Conservation (phyloP, 2,797 vertebrate genomes). For the Tenualosa ilisha region DNA sequence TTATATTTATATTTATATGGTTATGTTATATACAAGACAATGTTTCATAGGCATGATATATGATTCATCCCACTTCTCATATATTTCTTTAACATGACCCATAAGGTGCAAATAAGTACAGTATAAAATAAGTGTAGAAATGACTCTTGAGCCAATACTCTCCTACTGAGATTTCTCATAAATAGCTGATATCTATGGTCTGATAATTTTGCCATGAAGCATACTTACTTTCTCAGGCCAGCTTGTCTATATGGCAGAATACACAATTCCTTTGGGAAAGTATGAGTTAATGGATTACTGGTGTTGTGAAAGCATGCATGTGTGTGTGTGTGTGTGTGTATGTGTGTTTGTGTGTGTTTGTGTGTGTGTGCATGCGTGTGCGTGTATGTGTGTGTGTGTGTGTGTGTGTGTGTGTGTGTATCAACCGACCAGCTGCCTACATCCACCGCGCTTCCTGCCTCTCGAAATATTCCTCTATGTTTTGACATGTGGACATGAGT, state of each 20-base stretch:
- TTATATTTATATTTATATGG: background rate
- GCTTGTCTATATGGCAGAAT: too few species aligned
- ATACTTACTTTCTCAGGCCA: background rate
- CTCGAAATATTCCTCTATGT: conserved; percentile 25
- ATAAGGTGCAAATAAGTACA: background rate
- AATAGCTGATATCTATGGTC: background rate
- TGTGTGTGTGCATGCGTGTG: background rate
- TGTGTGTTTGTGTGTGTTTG: background rate
- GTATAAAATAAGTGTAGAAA: too few species aligned
- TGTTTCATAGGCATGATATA: background rate
- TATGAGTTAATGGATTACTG: background rate
- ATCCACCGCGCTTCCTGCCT: conserved; percentile 30
- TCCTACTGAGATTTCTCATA: background rate
- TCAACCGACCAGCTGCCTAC: conserved; percentile 21
- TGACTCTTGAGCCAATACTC: background rate
- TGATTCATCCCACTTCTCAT: too few species aligned
- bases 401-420: background rate
- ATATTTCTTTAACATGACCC: background rate
- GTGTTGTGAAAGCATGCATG: background rate
- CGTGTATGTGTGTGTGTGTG: background rate
- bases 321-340: background rate
- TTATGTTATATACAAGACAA: background rate
- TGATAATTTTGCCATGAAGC: background rate
- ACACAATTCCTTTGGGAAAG: background rate
- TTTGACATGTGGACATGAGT: background rate